Conservation (phyloP, 2,113 vertebrate species). For the Chiloscyllium plagiosum region DNA sequence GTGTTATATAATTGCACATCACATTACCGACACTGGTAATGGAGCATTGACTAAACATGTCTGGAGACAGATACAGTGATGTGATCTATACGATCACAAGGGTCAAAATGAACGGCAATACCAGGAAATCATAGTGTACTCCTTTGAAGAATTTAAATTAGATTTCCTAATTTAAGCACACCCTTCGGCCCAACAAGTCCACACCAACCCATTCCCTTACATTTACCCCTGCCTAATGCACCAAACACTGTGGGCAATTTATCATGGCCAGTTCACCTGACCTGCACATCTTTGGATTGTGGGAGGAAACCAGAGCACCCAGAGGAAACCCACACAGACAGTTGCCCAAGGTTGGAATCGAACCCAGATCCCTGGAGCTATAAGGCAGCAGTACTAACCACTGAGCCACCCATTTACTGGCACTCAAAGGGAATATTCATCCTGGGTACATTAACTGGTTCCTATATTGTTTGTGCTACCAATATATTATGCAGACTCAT, state of each 20-base stretch:
- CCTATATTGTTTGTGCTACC: not conserved
- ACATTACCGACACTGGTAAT: not conserved
- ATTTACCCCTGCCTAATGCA: no score
- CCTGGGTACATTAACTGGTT: not conserved
- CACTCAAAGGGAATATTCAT: not conserved
- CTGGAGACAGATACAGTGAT: not conserved
- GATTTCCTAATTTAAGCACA: no score
- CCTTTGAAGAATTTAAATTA: not conserved
- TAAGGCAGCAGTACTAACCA: no score
- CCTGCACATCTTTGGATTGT: no score
- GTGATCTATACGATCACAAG: constrained; percentile 6
- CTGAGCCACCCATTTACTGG: not conserved
- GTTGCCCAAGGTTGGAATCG: no score
- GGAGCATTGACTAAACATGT: not conserved
- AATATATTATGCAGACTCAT: not conserved
- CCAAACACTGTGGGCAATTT: no score
- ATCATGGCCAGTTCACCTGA: no score
- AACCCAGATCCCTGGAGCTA: no score
- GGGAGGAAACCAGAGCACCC: no score
- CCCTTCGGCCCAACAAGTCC: no score
- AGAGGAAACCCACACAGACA: no score
- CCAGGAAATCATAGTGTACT: not conserved
- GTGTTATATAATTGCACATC: not conserved
- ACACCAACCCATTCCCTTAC: no score
- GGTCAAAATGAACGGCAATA: not conserved